A percentile compares a stretch with the other conserved stretches of the same genome.
Conservation (phyloP, 2,113 vertebrate species). For the Perccottus glenii region DNA sequence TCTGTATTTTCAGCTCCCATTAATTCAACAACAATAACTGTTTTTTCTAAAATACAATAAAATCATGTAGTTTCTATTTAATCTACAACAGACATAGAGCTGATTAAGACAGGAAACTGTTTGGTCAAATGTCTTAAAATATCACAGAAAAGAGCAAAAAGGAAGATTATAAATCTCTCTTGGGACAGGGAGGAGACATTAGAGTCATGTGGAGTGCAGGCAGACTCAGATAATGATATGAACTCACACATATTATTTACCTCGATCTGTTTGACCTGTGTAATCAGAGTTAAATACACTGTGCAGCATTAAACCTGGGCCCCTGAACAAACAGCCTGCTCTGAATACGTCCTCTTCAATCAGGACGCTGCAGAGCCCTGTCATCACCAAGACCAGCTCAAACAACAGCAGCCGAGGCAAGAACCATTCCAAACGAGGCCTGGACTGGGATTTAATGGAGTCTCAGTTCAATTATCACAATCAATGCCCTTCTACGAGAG, state of each 20-base stretch:
- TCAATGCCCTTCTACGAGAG: conserved; percentile 15
- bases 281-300: conserved; percentile 39
- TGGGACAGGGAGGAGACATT: too few relatives aligned
- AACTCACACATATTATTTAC: conserved; percentile 1
- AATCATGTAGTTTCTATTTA: too few relatives aligned
- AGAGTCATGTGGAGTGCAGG: neutral
- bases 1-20: too few relatives aligned
- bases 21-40: too few relatives aligned
- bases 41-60: too few relatives aligned
- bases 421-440: conserved; percentile 15
- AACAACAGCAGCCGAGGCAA: conserved; percentile 23
- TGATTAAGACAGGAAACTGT: too few relatives aligned
- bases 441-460: conserved; percentile 16
- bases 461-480: conserved; percentile 25
- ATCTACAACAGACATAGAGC: too few relatives aligned
- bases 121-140: too few relatives aligned
- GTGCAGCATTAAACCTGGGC: conserved; percentile 21
- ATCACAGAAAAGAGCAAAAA: too few relatives aligned
- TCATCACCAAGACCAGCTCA: conserved; percentile 26
- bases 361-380: conserved; percentile 17
- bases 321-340: conserved; percentile 27
- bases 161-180: too few relatives aligned
- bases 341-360: conserved; percentile 29
- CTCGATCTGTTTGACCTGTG: conserved; percentile 8
- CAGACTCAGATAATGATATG: conserved; percentile 8